These are phyloP conservation scores for Latrodectus elegans DNA, from an alignment of 2,888 invertebrate genomes.

Conservation along the genomic window DNA sequence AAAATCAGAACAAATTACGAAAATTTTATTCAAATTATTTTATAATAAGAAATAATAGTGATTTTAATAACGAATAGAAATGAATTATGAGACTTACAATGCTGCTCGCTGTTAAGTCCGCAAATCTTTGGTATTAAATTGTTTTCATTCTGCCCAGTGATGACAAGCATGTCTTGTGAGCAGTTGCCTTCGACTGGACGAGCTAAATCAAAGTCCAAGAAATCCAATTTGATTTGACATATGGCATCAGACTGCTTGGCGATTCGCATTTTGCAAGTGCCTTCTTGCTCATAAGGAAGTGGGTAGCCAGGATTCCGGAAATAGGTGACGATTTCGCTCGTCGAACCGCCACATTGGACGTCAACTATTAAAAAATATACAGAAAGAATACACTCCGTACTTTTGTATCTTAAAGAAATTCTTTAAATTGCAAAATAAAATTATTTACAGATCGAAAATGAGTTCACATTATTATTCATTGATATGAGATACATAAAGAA, in stretches of 20 bases:
- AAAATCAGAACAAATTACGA: too few relatives aligned
- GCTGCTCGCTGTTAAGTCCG: constrained; percentile 72
- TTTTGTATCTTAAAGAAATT: too few relatives aligned
- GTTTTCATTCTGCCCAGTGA: constrained; percentile 72
- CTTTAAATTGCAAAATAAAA: too few relatives aligned
- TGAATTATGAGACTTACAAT: constrained; percentile 67
- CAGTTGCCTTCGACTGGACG: constrained; percentile 72
- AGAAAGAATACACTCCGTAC: too few relatives aligned
- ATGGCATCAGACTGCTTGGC: constrained; percentile 70
- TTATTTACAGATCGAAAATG: too few relatives aligned
- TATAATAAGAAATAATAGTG: too few relatives aligned
- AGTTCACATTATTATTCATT: too few relatives aligned
- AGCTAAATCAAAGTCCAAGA: constrained; percentile 71
- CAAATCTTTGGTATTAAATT: constrained; percentile 72
- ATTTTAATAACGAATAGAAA: background rate
- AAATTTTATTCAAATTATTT: too few relatives aligned
- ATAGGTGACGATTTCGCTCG: constrained; percentile 71
- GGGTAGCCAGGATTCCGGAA: constrained; percentile 72
- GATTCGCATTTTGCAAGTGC: constrained; percentile 70
- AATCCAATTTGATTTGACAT: constrained; percentile 72
- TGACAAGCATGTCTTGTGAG: constrained; percentile 71
- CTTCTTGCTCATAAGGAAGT: constrained; percentile 60
- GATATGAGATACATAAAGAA: too few relatives aligned
- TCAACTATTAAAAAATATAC: constrained; percentile 56
- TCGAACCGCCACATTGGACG: constrained; percentile 71